A percentile compares a stretch with the other conserved stretches of the same genome.
Conservation (phyloP, 2,888 invertebrate genomes). For the Sarcophaga subvicina region DNA sequence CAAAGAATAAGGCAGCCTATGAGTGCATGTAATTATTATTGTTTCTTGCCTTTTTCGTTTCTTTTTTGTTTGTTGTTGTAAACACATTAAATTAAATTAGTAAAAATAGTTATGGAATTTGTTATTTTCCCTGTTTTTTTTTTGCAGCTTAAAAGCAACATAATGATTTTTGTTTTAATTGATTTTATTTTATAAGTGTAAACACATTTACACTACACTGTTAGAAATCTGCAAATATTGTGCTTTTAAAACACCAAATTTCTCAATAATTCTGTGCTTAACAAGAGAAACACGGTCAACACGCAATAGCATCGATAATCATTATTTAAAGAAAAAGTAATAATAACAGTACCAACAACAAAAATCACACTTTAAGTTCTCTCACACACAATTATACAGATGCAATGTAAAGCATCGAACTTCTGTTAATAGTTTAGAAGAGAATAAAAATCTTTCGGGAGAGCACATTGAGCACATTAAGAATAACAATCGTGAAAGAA, state of each 20-base stretch:
- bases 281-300: conserved; percentile 60
- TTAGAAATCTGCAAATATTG: background rate
- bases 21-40: no score
- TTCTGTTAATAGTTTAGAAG: no score
- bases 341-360: background rate
- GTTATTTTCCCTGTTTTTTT: background rate
- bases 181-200: background rate
- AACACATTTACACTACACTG: conserved; percentile 39
- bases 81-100: conserved; percentile 45
- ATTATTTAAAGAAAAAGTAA: conserved; percentile 5
- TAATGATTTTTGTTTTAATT: background rate
- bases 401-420: background rate
- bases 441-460: no score
- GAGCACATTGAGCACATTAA: no score
- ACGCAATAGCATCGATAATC: conserved; percentile 32
- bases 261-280: conserved; percentile 45
- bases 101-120: background rate
- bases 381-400: background rate
- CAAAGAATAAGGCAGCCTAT: no score
- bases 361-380: conserved; percentile 33
- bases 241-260: conserved; percentile 31
- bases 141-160: background rate
- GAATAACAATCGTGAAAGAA: background rate
- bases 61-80: background rate
- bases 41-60: no score